These are phyloP conservation scores for Portevinia maculata DNA, from an alignment of 2,888 invertebrate species.

Conservation along the genomic window DNA sequence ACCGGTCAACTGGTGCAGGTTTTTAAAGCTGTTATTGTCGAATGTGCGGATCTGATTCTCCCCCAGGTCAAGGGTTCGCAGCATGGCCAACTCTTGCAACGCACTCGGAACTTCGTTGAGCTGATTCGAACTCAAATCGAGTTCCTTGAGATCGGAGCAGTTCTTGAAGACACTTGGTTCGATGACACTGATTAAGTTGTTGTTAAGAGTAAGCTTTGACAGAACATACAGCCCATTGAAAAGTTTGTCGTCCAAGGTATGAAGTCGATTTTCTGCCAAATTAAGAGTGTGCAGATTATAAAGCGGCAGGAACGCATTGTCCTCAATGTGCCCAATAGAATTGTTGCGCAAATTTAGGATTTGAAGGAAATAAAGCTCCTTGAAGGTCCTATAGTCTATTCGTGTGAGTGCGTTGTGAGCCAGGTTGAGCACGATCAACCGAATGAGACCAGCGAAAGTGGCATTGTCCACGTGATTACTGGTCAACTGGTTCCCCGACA, in stretches of 20 bases:
- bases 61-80: slow-evolving; percentile 94
- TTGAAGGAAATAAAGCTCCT: slow-evolving; percentile 93
- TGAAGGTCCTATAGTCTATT: slow-evolving; percentile 92
- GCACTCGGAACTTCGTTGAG: slow-evolving; percentile 92
- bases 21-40: slow-evolving; percentile 91
- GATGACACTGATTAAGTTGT: slow-evolving; percentile 91
- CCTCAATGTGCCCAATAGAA: slow-evolving; percentile 93
- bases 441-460: slow-evolving; percentile 93
- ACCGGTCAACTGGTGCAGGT: slow-evolving; percentile 93
- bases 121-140: slow-evolving; percentile 94
- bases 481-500: slow-evolving; percentile 92
- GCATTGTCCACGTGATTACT: slow-evolving; percentile 93
- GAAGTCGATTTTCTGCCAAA: slow-evolving; percentile 93
- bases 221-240: slow-evolving; percentile 93
- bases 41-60: slow-evolving; percentile 95
- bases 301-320: slow-evolving; percentile 93
- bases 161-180: slow-evolving; percentile 93
- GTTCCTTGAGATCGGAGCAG: slow-evolving; percentile 93
- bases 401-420: slow-evolving; percentile 92
- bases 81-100: slow-evolving; percentile 90
- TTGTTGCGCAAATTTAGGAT: slow-evolving; percentile 93
- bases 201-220: slow-evolving; percentile 92
- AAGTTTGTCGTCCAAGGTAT: slow-evolving; percentile 90
- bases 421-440: slow-evolving; percentile 92
- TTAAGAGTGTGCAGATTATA: slow-evolving; percentile 95